These are phyloP conservation scores for Squalus acanthias DNA, from an alignment of 2,797 vertebrate species.

Conservation along the genomic window DNA sequence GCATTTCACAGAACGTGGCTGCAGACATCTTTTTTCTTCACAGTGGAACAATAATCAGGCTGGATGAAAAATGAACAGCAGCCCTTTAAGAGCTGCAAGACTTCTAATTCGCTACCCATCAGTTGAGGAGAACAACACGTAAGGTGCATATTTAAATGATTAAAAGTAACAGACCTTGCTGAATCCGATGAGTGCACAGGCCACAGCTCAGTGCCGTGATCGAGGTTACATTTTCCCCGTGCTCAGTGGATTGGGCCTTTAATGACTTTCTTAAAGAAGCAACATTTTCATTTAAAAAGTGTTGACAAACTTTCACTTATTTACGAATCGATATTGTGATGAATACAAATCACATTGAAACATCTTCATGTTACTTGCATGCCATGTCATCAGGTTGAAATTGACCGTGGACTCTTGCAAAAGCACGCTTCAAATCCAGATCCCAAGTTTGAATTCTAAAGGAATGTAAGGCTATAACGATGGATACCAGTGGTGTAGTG, in stretches of 20 bases:
- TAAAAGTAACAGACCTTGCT: neutral
- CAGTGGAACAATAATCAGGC: neutral
- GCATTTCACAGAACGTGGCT: too few relatives aligned
- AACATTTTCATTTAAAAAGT: neutral
- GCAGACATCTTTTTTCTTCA: neutral
- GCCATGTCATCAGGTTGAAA: neutral
- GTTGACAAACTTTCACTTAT: neutral
- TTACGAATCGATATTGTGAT: neutral
- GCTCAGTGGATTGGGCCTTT: neutral
- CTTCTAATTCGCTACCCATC: too few relatives aligned
- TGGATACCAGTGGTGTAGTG: neutral
- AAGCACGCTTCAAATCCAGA: too few relatives aligned
- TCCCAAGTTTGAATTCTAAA: neutral
- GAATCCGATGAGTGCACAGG: neutral
- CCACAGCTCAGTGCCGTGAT: neutral
- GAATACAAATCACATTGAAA: neutral
- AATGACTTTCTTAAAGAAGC: neutral
- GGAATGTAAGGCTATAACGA: neutral
- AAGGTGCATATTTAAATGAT: neutral
- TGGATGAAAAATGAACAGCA: neutral
- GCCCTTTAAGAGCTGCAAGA: neutral
- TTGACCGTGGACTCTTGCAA: neutral
- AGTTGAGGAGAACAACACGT: neutral
- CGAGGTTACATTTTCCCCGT: neutral
- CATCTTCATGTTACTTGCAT: neutral